Evolutionary conservation across 1,140 invertebrate genomes (phyloP).

Genomic region (Lerema accius): DNA sequence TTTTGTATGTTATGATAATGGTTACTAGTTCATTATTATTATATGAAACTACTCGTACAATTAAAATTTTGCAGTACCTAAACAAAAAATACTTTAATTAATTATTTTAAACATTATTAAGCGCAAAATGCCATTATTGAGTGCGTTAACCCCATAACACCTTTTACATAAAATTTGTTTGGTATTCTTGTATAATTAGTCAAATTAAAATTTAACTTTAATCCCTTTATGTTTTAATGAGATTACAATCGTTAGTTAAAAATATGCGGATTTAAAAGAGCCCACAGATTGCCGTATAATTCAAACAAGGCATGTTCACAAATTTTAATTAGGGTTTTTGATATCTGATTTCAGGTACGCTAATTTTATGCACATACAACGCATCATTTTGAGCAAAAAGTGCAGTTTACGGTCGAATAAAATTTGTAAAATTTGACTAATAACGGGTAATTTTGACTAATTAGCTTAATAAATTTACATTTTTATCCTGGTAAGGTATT

Average conservation of each 20-base stretch:
- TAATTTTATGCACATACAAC: constrained; percentile 27
- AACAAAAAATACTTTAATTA: no score
- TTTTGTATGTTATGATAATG: no score
- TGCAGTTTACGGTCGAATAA: constrained; percentile 1
- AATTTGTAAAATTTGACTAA: constrained; percentile 21
- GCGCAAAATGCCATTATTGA: neutral
- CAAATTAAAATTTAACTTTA: constrained; percentile 8
- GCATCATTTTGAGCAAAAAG: constrained; percentile 19
- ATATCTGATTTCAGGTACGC: constrained; percentile 18
- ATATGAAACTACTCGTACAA: no score
- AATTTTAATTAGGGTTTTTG: constrained; percentile 25
- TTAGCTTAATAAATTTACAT: constrained; percentile 20
- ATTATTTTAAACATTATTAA: no score
- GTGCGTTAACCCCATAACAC: constrained; percentile 15
- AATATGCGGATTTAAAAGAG: constrained; percentile 4
- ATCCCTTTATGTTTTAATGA: constrained; percentile 11
- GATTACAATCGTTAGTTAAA: constrained; percentile 15
- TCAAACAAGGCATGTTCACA: constrained; percentile 16
- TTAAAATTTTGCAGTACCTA: no score
- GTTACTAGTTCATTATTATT: no score
- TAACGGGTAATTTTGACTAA: constrained; percentile 35
- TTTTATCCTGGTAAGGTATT: neutral
- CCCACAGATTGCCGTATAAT: constrained; percentile 18
- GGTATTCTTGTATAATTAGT: constrained; percentile 19
- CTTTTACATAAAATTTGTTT: constrained; percentile 9